phyloP scores from a whole-genome alignment of 2,113 vertebrate genomes.

The Rhynchomys soricoides region DNA sequence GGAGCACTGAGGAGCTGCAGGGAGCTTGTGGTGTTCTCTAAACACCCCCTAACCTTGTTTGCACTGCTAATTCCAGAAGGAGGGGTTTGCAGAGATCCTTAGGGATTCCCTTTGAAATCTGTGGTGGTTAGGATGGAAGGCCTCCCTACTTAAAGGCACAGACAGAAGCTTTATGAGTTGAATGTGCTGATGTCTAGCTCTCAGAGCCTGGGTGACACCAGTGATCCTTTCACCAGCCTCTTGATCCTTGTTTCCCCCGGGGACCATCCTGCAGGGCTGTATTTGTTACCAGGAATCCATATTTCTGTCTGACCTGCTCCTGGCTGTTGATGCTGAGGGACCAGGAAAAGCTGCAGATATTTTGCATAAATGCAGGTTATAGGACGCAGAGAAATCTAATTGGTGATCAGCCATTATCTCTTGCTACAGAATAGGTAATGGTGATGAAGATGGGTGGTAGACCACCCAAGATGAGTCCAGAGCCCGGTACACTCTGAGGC shows the following conservation, averaged over 20 bases:
- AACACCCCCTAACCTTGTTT: neutral
- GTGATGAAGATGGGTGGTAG: neutral
- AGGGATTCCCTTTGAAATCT: constrained; percentile 57
- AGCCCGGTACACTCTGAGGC: neutral
- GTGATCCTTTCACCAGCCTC: fast-evolving
- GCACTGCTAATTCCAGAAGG: constrained; percentile 14
- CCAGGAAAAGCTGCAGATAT: neutral
- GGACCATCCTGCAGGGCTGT: fast-evolving
- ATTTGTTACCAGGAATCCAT: neutral
- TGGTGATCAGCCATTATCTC: fast-evolving
- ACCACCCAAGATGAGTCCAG: too few relatives aligned
- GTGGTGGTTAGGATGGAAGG: neutral
- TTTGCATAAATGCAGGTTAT: too few relatives aligned
- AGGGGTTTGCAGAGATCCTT: neutral
- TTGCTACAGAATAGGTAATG: fast-evolving
- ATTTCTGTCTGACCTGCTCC: neutral
- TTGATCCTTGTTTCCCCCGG: fast-evolving
- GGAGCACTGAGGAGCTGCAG: neutral
- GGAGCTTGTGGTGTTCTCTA: fast-evolving
- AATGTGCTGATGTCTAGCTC: fast-evolving
- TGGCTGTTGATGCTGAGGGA: fast-evolving
- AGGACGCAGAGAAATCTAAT: neutral
- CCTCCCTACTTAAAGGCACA: neutral
- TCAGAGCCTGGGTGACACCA: fast-evolving
- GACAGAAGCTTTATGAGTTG: fast-evolving